Evolutionary conservation across 2,113 vertebrate genomes (phyloP).

Genomic region (Capra hircus): DNA sequence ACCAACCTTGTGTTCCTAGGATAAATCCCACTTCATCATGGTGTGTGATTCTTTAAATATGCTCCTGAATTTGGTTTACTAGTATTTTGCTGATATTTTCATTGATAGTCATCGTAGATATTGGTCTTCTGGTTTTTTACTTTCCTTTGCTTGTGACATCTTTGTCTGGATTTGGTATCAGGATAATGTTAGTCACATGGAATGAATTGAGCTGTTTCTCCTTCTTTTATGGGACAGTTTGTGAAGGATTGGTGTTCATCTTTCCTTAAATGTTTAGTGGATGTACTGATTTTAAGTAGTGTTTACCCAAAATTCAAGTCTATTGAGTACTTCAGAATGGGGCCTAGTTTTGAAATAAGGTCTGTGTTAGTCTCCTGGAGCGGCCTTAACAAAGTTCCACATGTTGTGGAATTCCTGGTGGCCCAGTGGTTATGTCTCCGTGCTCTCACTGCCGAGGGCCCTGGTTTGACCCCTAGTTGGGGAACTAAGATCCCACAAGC

Average conservation of each 20-base stretch:
- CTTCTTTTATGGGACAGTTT: background rate
- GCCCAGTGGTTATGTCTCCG: background rate
- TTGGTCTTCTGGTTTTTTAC: background rate
- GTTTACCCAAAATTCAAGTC: background rate
- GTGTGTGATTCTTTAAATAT: background rate
- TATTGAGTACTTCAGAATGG: background rate
- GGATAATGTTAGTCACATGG: background rate
- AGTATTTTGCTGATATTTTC: background rate
- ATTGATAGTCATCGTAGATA: background rate
- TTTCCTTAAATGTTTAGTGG: background rate
- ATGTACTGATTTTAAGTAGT: background rate
- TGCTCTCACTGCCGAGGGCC: background rate
- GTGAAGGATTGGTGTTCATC: background rate
- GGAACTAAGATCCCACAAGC: background rate
- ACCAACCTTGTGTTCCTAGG: background rate
- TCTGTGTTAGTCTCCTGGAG: background rate
- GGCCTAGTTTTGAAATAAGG: background rate
- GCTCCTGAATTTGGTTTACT: background rate
- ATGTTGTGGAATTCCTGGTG: background rate
- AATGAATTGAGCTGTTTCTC: background rate
- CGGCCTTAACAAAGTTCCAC: background rate
- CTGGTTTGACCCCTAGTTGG: background rate
- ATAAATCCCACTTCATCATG: background rate
- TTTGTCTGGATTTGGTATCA: background rate
- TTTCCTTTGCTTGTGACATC: background rate